phyloP scores from a whole-genome alignment of 2,888 invertebrate species.

The Polydrusus tereticollis region DNA sequence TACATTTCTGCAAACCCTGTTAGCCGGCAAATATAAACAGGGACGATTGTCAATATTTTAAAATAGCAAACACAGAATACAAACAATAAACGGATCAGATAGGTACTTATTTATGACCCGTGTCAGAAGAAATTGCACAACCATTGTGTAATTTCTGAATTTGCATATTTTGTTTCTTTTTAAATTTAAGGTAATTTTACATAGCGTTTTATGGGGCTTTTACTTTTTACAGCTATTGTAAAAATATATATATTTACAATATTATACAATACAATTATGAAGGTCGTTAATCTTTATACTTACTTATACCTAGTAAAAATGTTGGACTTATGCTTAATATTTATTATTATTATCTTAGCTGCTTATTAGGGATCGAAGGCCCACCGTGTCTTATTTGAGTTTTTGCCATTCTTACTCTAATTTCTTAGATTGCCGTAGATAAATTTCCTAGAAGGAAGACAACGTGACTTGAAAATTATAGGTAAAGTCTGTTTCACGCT shows the following conservation, averaged over 20 bases:
- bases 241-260: neutral
- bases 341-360: too few relatives aligned
- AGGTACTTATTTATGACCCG: constrained; percentile 33
- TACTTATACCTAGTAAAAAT: too few relatives aligned
- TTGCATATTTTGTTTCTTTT: constrained; percentile 5
- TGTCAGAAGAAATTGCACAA: constrained; percentile 26
- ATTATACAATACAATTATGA: constrained; percentile 2
- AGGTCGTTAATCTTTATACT: neutral
- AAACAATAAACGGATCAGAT: constrained; percentile 24
- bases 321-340: too few relatives aligned
- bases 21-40: constrained; percentile 26
- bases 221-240: neutral
- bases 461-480: too few relatives aligned
- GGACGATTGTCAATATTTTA: constrained; percentile 23
- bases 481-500: too few relatives aligned
- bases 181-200: neutral
- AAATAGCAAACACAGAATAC: constrained; percentile 26
- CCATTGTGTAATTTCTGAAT: constrained; percentile 27
- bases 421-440: too few relatives aligned
- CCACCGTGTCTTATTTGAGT: too few relatives aligned
- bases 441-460: too few relatives aligned
- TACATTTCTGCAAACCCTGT: constrained; percentile 21
- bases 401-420: too few relatives aligned
- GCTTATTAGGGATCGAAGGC: too few relatives aligned
- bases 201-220: neutral